Evolutionary conservation across 2,888 invertebrate species (phyloP), one percentile per base, ranked within the genome.

Genomic region (Deroplatys truncata): DNA sequence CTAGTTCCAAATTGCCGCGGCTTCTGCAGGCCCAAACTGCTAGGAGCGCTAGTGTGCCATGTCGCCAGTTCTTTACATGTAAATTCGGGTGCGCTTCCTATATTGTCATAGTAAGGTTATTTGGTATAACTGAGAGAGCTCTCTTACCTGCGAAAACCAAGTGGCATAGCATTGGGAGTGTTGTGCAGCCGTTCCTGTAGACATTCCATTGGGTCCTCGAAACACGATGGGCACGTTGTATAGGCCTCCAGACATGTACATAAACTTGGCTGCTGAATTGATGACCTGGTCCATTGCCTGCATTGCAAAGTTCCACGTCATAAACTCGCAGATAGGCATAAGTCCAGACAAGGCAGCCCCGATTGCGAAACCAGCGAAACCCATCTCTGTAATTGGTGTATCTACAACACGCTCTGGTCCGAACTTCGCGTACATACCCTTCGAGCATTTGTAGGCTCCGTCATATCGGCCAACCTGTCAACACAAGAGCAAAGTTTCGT

Each of bases 301-400:
- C 96, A 96, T 96, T 29, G 96, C 95, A 93, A 97, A 96, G 92
- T 97, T 97, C 93, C 95, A 96, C 10, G 96, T 96, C 96, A 97
- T 97, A 92, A 96, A 96, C 92, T 96, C 96, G 93, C 96, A 96
- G 89, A 96, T 94, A 13, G 96, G 96, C 91, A 94, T 93, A 29
- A 96, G 93, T n/a, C 96, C 96, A 89, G 95, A 95, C 94, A 96
- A 94, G 8, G 96, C 96, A 89, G 96, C 95, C 90, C 96, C 96
- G 88, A 95, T 95, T 84, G 96, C 96, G 90, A 96, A 94, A 89
- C 96, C 96, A 92, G 95, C 94, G 93, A 96, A 96, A 16, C 91
- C 91, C 94, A 95, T 95, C 94, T 96, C 96, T 9, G 96, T 95
- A 91, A 96, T 96, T 0, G 96, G 96, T 13, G 96, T 96, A 92